Percentiles rank a stretch among this genome's conserved stretches.
Conservation (phyloP, 2,888 invertebrate genomes). For the Glyphotaelius pellucidus region DNA sequence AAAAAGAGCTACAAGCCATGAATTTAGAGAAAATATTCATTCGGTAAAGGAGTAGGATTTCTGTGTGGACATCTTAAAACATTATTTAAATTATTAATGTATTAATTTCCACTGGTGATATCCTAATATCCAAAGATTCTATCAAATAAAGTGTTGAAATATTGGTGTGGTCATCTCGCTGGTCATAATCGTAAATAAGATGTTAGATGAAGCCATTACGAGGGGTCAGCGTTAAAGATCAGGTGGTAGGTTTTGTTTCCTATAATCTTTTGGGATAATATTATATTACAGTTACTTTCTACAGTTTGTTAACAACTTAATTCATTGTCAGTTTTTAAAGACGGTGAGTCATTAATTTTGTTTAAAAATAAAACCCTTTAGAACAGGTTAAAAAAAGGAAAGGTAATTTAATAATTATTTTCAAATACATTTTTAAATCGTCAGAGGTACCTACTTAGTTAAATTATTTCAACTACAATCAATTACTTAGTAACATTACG, state of each 20-base stretch:
- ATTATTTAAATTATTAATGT: background rate
- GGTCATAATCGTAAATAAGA: constrained; percentile 41
- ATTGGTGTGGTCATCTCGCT: background rate
- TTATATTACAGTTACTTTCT: constrained; percentile 8
- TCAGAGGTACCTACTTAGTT: no score
- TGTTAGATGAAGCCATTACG: background rate
- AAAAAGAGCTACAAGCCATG: no score
- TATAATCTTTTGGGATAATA: background rate
- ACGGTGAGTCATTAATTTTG: background rate
- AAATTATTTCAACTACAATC: no score
- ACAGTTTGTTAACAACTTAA: background rate
- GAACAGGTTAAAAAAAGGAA: no score
- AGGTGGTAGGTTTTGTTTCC: background rate
- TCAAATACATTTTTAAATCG: no score
- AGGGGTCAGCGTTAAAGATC: constrained; percentile 5
- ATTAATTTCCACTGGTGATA: background rate
- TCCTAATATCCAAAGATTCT: background rate
- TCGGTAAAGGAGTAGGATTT: no score
- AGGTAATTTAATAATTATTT: no score
- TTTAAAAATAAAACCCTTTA: no score
- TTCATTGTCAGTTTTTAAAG: background rate
- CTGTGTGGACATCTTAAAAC: background rate
- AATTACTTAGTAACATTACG: no score
- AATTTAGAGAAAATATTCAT: no score
- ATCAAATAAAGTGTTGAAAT: background rate